Evolutionary conservation across 2,797 vertebrate genomes (phyloP), one percentile per base, ranked within the genome.

Genomic region (Iguana delicatissima): DNA sequence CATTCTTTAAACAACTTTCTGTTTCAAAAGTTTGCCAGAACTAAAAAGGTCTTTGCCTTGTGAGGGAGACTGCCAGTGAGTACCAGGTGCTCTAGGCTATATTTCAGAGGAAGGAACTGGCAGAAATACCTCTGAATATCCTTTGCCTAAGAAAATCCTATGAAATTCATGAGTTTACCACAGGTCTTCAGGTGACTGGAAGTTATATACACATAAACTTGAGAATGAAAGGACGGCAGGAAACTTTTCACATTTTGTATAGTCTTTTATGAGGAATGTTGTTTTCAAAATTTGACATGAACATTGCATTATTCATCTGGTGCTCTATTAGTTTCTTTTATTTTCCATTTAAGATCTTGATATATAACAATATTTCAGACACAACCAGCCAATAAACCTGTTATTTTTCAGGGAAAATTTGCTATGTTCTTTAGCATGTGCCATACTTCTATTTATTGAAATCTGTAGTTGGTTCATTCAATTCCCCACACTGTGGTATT

Each of bases 401-500:
- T 12, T 91, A 93, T 93, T 80, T 86, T 90, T 42, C 50, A 80
- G 4, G 0, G 20, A 20, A 13, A 20, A 1, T 87, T 4, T 82
- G 20, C 73, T 84, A 64, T 91, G 92, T 24, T 93, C 5, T 93
- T 35, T 2, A 80, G 83, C 14, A 42, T 32, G 32, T 6, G 73
- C 10, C 85, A 8, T 52, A 35, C 32, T 59, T 69, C 88, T 22
- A 84, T 80, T 35, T 89, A 16, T 92, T 35, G 89, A n/a, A 89
- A 10, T 88, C 89, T 90, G 84, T 6, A 79, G 85, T 67, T 0
- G 86, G 76, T 83, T 80, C 18, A 50, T 79, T 86, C 86, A 4
- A 38, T 94, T 93, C 89, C 77, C 20, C 57, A 77, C 90, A 46
- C 1, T 85, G 42, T 87, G 29, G 3, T 35, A 35, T 16, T 92